Percentiles rank a stretch among this genome's conserved stretches.
Evolutionary conservation across 1,140 invertebrate species (phyloP).

Genomic region (Psilanteris sp.): DNA sequence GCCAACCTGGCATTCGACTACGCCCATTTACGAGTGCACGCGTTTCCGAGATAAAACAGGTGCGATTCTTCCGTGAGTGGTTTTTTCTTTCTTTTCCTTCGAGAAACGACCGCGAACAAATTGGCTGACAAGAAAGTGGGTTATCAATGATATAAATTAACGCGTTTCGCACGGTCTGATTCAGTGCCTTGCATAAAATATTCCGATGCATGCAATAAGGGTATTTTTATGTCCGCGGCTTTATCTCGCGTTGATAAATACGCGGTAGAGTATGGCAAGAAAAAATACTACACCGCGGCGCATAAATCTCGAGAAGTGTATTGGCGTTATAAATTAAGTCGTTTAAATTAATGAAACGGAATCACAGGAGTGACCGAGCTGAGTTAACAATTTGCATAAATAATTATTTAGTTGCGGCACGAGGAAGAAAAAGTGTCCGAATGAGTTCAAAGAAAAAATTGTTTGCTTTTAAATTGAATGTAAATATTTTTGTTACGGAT

Average conservation of each 20-base stretch:
- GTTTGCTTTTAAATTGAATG: too few species aligned
- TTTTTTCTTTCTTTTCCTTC: too few species aligned
- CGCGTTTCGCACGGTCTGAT: slow-evolving; percentile 43
- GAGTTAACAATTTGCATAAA: too few species aligned
- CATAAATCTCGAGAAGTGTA: slow-evolving; percentile 50
- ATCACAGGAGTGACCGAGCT: too few species aligned
- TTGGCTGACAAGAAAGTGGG: slow-evolving; percentile 54
- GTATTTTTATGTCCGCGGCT: slow-evolving; percentile 41
- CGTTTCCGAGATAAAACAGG: too few species aligned
- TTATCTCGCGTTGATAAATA: slow-evolving; percentile 39
- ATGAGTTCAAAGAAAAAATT: too few species aligned
- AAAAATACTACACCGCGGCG: slow-evolving; percentile 8
- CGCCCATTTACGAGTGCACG: too few species aligned
- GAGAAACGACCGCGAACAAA: slow-evolving; percentile 43
- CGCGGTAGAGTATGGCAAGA: slow-evolving; percentile 1
- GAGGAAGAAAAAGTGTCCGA: too few species aligned
- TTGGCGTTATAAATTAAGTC: slow-evolving; percentile 18
- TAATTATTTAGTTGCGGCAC: too few species aligned
- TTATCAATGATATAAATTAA: slow-evolving; percentile 63
- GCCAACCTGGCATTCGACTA: too few species aligned
- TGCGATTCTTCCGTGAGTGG: neutral
- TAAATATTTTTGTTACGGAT: too few species aligned
- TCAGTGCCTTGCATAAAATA: slow-evolving; percentile 57
- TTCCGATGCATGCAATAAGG: slow-evolving; percentile 53
- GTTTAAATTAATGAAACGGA: slow-evolving; percentile 31